Evolutionary conservation across 2,113 vertebrate species (phyloP).

Genomic region (Nothoprocta perdicaria): DNA sequence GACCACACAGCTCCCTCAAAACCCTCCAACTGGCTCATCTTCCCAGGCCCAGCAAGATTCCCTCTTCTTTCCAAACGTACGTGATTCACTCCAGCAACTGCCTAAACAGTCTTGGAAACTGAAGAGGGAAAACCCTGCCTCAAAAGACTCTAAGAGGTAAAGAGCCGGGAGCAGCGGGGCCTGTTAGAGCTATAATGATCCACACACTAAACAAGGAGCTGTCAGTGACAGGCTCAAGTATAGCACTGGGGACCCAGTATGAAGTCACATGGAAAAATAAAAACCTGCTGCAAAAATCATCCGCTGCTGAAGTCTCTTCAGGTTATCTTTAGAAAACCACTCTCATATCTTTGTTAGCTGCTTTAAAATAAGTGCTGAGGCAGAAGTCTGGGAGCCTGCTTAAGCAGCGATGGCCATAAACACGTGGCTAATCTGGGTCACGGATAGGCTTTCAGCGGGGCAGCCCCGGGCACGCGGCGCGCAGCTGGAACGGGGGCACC

Average conservation of each 20-base stretch:
- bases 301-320: constrained; percentile 19
- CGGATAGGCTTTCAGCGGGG: constrained; percentile 42
- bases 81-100: constrained; percentile 34
- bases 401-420: constrained; percentile 23
- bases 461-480: background rate
- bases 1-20: background rate
- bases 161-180: background rate
- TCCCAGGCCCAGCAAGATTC: constrained; percentile 9
- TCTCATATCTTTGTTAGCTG: constrained; percentile 52
- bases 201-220: constrained; percentile 17
- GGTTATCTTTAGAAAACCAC: constrained; percentile 72
- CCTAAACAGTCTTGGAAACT: constrained; percentile 38
- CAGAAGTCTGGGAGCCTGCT: constrained; percentile 49
- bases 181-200: constrained; percentile 65
- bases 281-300: constrained; percentile 40
- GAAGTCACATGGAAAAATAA: constrained; percentile 56
- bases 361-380: constrained; percentile 58
- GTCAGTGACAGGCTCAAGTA: background rate
- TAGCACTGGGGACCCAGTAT: background rate
- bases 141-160: background rate
- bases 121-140: constrained; percentile 14
- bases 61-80: constrained; percentile 3
- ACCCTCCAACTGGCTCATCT: background rate
- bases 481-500: too few relatives aligned
- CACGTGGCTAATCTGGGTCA: constrained; percentile 52